Percentiles rank a stretch among this genome's conserved stretches.
These are phyloP conservation scores for Chloroceryle aenea DNA, from an alignment of 2,113 vertebrate genomes.

Conservation along the genomic window DNA sequence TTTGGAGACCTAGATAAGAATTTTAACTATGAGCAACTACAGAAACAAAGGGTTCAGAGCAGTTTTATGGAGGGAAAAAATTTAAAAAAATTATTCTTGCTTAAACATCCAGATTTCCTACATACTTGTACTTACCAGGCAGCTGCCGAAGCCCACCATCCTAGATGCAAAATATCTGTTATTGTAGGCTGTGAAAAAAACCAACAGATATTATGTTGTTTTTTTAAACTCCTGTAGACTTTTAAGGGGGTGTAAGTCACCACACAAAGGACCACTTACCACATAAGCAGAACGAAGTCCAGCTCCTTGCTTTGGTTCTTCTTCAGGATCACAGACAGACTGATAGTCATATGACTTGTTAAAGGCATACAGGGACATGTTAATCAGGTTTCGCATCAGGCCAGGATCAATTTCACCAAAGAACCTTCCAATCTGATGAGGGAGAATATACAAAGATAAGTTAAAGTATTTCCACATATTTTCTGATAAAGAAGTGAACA, in stretches of 20 bases:
- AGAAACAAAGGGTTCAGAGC: neutral
- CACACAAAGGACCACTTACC: constrained; percentile 77
- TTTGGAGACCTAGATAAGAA: neutral
- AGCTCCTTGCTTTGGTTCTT: constrained; percentile 90
- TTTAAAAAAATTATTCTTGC: neutral
- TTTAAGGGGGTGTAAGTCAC: neutral
- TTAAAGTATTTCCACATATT: neutral
- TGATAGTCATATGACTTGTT: constrained; percentile 98
- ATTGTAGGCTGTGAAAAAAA: constrained; percentile 86
- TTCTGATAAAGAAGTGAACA: neutral
- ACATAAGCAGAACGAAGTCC: constrained; percentile 88
- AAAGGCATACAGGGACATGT: constrained; percentile 91
- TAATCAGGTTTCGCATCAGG: constrained; percentile 91
- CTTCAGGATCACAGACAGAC: constrained; percentile 92
- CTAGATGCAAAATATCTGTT: constrained; percentile 90
- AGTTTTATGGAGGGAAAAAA: neutral
- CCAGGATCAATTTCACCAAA: constrained; percentile 96
- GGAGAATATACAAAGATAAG: neutral
- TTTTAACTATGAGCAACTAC: neutral
- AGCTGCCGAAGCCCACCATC: constrained; percentile 96
- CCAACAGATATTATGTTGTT: neutral
- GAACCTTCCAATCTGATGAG: constrained; percentile 87
- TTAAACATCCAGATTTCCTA: neutral
- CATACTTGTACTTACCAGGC: constrained; percentile 87
- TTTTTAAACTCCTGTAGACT: neutral